Base-by-base conservation (phyloP, 2,113 vertebrate species). In the Ramphastos sulfuratus region DNA sequence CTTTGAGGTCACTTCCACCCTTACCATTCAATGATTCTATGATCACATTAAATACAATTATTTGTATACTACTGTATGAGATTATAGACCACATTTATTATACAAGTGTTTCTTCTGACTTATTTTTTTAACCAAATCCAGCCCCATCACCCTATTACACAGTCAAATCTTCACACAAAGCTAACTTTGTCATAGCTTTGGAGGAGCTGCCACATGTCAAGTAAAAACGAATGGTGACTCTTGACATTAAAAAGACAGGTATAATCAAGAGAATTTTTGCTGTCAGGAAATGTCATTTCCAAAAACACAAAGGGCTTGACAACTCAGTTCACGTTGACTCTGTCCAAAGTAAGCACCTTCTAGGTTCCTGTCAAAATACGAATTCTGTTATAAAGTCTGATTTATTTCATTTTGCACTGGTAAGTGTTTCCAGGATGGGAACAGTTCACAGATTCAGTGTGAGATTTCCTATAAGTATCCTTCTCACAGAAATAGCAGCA, bases 151-250 rank as follows among this genome's bases (percentile, higher is more conserved):
- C 46, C 15, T 76, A 82, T 85, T 87, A 88, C 7, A 14, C 25
- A 85, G 61, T 65, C 65, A 91, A 89, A 70, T 52, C 52, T 71
- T 85, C 69, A 85, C 58, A 75, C 75, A 94, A 86, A 78, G 58
- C 7, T 72, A 89, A 64, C 33, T 92, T 52, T 33, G 48, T 52
- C 42, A 67, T 17, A 83, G 69, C n/a, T 33, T 54, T 75, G 54
- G 17, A 95, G 73, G 74, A 87, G 65, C 61, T 77, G 70, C 23
- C 79, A 91, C 11, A 48, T n/a, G 79, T 67, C 77, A 91, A n/a
- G 71, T 91, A 71, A 83, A 93, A 93, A 93, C 59, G 27, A 92
- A 83, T 59, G 69, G 24, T 9, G 3, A 69, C 58, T 94, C 76
- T 46, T 82, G 69, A 93, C 67, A 89, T 78, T 81, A 75, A 87